Evolutionary conservation across 2,888 invertebrate species (phyloP), one percentile per base, ranked within the genome.

Genomic region (Acanthosepion pharaonis): DNA sequence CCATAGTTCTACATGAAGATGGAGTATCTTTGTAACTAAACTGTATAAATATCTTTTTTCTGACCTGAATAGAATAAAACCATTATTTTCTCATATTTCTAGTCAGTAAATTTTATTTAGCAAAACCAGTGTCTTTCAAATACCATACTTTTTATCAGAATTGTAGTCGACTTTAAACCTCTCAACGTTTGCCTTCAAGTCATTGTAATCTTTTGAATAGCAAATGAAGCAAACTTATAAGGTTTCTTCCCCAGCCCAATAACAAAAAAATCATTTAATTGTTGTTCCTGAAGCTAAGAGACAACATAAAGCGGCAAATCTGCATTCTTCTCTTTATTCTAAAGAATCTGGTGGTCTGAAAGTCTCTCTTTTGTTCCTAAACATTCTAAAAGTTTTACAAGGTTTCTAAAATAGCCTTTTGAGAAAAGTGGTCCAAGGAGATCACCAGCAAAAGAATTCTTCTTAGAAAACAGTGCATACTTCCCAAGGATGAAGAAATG

Each of bases 131-230:
- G 20, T 78, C n/a, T 78, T 78, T 78, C n/a, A 78, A n/a, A 78
- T 78, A 78, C 78, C 78, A 78, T 78, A 15, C 78, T 9, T 78
- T 78, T 78, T 33, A 33, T 78, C 4, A n/a, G n/a, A 78, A 33
- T 78, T 78, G 78, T 78, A 78, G 78, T 78, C 4, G n/a, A n/a
- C 78, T 78, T 78, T 78, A 78, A 78, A 78, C n/a, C 78, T 78
- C 33, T 78, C 15, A 78, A n/a, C 33, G n/a, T n/a, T 78, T 78
- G n/a, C 78, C 78, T 78, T 33, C n/a, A 78, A 78, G 78, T 78
- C 78, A 78, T 78, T n/a, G n/a, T 78, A 78, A 78, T 78, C 78
- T 78, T n/a, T 78, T 78, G n/a, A n/a, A 78, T 78, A n/a, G 78
- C n/a, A 78, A 78, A 78, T 78, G 11, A 11, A 9, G n/a, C 33